Evolutionary conservation across 2,797 vertebrate genomes (phyloP), one percentile per base, ranked within the genome.

Genomic region (Cephalopachus bancanus): DNA sequence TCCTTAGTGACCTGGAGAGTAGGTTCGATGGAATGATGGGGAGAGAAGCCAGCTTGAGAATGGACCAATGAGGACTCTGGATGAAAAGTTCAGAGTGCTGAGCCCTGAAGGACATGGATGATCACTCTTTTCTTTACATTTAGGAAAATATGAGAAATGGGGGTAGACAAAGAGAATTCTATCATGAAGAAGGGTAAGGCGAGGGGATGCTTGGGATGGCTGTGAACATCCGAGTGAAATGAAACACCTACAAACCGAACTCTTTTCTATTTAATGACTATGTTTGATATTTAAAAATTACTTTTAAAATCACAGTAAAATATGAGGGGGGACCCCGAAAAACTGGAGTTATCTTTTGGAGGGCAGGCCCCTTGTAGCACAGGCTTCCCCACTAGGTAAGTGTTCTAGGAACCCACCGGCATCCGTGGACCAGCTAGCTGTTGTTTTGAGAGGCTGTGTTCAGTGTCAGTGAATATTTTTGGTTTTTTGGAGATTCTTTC

Each of bases 1-100:
- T 53, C 9, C 17, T 5, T 8, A 4, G 24, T n/a, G 87, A 14
- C 24, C 22, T 30, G 9, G 30, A 51, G 22, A 65, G n/a, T 17
- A 24, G 51, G 17, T 6, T 17, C 22, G 2, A 1, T 0, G 20
- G 65, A 5, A 30, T 0, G 1, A 4, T 0, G 8, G 44, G 49
- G 19, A 44, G 9, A 55, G 3, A 1, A 51, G 10, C 16, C 4
- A 0, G 30, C 7, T 11, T 24, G 12, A 80, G 65, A 87, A 49
- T 0, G 0, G 30, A 8, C 10, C 7, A 24, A 4, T 3, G 72
- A 57, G 1, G 22, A 19, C 4, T 62, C 24, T 16, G 60, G 53
- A 16, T 67, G 51, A 69, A 44, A 26, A 9, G 9, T 11, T 10
- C 55, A 33, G 49, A 1, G 49, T 0, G 10, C 1, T 0, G 7